Base-by-base conservation (phyloP, 1,140 invertebrate genomes). In the Ceratitis capitata region DNA sequence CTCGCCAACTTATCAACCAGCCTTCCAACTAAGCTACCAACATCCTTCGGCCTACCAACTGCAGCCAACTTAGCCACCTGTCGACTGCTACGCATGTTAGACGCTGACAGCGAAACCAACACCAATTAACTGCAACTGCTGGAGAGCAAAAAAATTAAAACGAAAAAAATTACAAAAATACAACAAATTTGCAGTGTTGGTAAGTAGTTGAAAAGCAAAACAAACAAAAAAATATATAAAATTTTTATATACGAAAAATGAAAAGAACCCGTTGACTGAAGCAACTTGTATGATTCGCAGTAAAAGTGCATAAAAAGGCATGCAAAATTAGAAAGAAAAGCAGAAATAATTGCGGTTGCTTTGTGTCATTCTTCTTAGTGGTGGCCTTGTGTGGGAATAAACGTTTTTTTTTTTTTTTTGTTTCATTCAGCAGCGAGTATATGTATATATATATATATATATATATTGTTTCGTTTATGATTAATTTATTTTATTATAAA, bases 161-260 rank as follows among this genome's bases (percentile, higher is more conserved):
- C n/a, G n/a, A n/a, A n/a, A n/a, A n/a, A n/a, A n/a, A n/a, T n/a
- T n/a, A n/a, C n/a, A n/a, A 10, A n/a, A n/a, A n/a, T n/a, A n/a
- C n/a, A n/a, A n/a, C 10, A 23, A n/a, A 45, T 45, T 78, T 78
- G 69, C 23, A n/a, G n/a, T 23, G 32, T 45, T 78, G 69, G 69
- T 78, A 78, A 78, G 69, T 78, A 78, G n/a, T 78, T 19, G 26
- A 78, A 16, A 45, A 78, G 45, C 16, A 26, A 78, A 78, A n/a
- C n/a, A n/a, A 45, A 42, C 32, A 42, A 78, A 78, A 78, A 42
- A 42, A 78, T 45, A 45, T 12, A 61, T 1, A 32, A 61, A 29
- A 61, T 29, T 0, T 26, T n/a, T 42, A 42, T 74, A n/a, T 74
- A 74, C 6, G 10, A 45, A n/a, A 78, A 23, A 45, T 26, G 45